Base-by-base conservation (phyloP, 2,797 vertebrate genomes). In the Aselliscus stoliczkanus region DNA sequence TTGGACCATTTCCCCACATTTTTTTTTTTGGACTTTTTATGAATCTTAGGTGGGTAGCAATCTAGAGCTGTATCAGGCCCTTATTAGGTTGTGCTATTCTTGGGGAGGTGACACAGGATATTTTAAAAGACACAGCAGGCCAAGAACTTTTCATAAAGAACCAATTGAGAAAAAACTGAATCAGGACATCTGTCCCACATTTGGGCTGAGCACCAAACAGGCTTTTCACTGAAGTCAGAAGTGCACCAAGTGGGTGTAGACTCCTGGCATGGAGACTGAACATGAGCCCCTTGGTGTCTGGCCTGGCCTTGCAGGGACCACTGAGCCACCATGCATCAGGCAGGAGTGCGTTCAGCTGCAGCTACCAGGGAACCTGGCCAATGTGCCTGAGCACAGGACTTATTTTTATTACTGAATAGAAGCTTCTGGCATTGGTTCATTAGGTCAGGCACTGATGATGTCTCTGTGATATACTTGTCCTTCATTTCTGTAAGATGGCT, bases 171-270 rank as follows among this genome's bases (percentile, higher is more conserved):
- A 90, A 88, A 81, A 72, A 54, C 47, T 4, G 47, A 42, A 60
- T 42, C 34, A 42, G 73, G 52, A 56, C 1, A 15, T 81, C 54
- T 47, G 29, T 1, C 34, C 58, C 70, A 75, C 31, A 27, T 65
- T n/a, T 50, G 94, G 31, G 58, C 50, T 76, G 60, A 47, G 39
- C 47, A 44, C n/a, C 60, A 29, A 52, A 39, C 2, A 20, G 29
- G 87, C 67, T 31, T 88, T 72, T 62, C 5, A 39, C 34, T 54
- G 9, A 27, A 13, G 42, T 12, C 12, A 14, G 31, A 42, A 56
- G 25, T 2, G 15, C 0, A 2, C 31, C 37, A 70, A 2, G 4
- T 1, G 7, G 37, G 69, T 37, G 11, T 1, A 2, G 60, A 10
- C 9, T 34, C 12, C 52, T 14, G 29, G 39, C 12, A 0, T 21